A percentile compares a stretch with the other conserved stretches of the same genome.
phyloP scores from a whole-genome alignment of 2,113 vertebrate species.

The Fulica atra region DNA sequence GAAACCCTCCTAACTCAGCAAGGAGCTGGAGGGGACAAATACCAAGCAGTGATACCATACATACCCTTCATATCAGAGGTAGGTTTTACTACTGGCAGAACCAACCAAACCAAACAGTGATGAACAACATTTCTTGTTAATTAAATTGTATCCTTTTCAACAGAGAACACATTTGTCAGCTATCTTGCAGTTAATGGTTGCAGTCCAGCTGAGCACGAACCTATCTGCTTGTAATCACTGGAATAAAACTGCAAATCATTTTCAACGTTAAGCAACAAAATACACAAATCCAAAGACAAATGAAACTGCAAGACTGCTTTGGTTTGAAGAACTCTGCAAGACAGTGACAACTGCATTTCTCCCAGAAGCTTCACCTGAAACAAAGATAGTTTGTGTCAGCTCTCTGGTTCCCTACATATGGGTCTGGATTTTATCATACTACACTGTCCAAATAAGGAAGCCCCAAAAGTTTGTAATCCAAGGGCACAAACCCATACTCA shows the following conservation, averaged over 20 bases:
- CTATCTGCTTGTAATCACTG: neutral
- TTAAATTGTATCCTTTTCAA: neutral
- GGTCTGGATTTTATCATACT: neutral
- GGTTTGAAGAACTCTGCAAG: neutral
- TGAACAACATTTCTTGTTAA: neutral
- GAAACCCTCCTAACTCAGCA: neutral
- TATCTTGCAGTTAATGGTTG: neutral
- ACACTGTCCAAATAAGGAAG: neutral
- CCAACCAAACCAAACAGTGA: rapidly evolving
- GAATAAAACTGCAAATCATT: neutral
- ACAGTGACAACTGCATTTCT: neutral
- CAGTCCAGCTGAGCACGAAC: neutral
- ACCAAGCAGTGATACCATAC: neutral
- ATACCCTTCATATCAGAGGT: rapidly evolving
- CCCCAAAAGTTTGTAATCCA: neutral
- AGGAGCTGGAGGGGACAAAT: neutral
- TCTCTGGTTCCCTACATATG: neutral
- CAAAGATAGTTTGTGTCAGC: neutral
- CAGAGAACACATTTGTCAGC: neutral
- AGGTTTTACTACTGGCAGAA: neutral
- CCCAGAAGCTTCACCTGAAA: neutral
- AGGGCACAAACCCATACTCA: neutral
- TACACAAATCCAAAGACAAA: neutral
- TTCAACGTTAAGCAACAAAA: neutral
- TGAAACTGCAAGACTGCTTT: rapidly evolving